Evolutionary conservation across 1,140 invertebrate species (phyloP), one percentile per base, ranked within the genome.

Genomic region (Thaumetopoea pityocampa): DNA sequence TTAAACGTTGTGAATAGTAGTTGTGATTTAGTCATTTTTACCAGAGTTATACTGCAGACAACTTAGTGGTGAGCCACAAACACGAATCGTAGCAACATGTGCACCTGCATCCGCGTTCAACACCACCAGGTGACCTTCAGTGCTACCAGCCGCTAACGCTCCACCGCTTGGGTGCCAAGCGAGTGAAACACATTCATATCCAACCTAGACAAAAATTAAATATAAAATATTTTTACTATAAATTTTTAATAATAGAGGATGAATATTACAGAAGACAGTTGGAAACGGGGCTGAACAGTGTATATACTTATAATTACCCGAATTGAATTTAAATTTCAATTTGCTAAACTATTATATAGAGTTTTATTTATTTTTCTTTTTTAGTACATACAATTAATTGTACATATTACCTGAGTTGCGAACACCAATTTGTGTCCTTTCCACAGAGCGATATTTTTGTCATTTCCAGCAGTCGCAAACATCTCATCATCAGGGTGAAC

Each of bases 381-480:
- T n/a, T n/a, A n/a, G n/a, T n/a, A n/a, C n/a, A n/a, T n/a, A n/a
- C n/a, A n/a, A n/a, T n/a, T n/a, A n/a, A n/a, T n/a, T n/a, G n/a
- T n/a, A n/a, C n/a, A n/a, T n/a, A n/a, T 41, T 64, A 96, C 94
- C 86, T 96, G 92, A n/a, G 92, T 92, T 29, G 90, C 93, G 93
- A 96, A 97, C 10, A 95, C 85, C 1, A 96, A 84, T 79, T 93
- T 94, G 67, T 95, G 94, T 35, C 92, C 90, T 26, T 93, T 90
- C 96, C 96, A 98, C 4, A 96, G 87, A 7, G 94, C 94, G 22
- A 97, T 93, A 54, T 93, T 92, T 69, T 95, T 96, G 79, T 99
- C 97, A 51, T 96, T 92, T 0, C 95, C 96, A 16, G 95, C 96
- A 6, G 96, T 98, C 4, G 96, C 93, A 71, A 98, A 97, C 49